A percentile compares a stretch with the other conserved stretches of the same genome.
These are phyloP conservation scores for Ichneumon xanthorius DNA, from an alignment of 2,888 invertebrate species.

Conservation along the genomic window DNA sequence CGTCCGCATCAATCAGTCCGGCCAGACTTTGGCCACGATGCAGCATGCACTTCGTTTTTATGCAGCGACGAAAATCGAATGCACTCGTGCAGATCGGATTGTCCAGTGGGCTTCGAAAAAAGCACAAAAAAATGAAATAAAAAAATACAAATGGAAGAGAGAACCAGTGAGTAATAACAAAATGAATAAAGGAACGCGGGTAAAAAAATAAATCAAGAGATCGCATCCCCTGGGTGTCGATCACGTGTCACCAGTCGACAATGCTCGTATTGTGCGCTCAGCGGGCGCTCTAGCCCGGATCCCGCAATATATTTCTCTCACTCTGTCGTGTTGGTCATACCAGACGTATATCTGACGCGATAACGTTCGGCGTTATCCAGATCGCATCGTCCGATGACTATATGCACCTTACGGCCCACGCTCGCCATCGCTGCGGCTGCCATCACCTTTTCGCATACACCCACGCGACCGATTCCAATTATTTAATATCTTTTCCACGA, in stretches of 20 bases:
- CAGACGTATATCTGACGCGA: slow-evolving; percentile 74
- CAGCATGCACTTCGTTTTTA: slow-evolving; percentile 48
- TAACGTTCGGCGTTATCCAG: slow-evolving; percentile 74
- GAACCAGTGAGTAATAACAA: slow-evolving; percentile 59
- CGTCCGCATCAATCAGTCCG: slow-evolving; percentile 33
- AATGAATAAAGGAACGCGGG: slow-evolving; percentile 58
- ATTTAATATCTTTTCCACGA: background rate
- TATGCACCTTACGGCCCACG: slow-evolving; percentile 53
- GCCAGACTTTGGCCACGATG: slow-evolving; percentile 10
- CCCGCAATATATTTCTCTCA: slow-evolving; percentile 72
- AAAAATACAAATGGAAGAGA: slow-evolving; percentile 28
- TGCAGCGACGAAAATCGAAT: slow-evolving; percentile 60
- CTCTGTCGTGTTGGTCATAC: slow-evolving; percentile 53
- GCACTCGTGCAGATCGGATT: slow-evolving; percentile 49
- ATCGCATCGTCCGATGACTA: slow-evolving; percentile 75
- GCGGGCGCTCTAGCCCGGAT: slow-evolving; percentile 71
- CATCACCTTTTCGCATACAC: slow-evolving; percentile 1
- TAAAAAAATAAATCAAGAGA: slow-evolving; percentile 56
- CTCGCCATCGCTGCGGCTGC: slow-evolving; percentile 12
- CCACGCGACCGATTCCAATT: background rate
- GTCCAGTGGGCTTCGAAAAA: slow-evolving; percentile 33
- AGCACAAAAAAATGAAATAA: slow-evolving; percentile 31
- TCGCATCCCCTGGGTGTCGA: slow-evolving; percentile 74
- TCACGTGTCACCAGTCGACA: slow-evolving; percentile 78
- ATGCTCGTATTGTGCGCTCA: slow-evolving; percentile 75